These are phyloP conservation scores for Drosophila ohnishii DNA, from an alignment of 1,140 invertebrate genomes.

Conservation along the genomic window DNA sequence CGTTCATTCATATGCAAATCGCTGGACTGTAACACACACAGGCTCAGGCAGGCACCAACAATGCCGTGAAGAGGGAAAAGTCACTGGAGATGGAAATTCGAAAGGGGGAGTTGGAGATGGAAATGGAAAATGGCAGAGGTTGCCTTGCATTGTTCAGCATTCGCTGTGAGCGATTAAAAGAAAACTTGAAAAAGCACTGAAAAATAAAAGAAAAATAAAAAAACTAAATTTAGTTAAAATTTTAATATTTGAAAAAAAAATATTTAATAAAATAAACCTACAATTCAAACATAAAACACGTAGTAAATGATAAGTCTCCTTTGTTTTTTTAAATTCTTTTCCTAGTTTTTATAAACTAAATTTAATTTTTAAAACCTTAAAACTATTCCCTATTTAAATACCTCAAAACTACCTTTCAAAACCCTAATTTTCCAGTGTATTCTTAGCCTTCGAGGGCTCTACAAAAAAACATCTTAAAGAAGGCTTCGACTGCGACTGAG, in stretches of 20 bases:
- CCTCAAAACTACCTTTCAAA: neutral
- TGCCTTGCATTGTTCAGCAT: conserved; percentile 36
- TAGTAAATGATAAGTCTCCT: no score
- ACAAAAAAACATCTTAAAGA: conserved; percentile 55
- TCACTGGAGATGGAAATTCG: conserved; percentile 40
- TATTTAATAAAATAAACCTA: neutral
- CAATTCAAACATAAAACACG: no score
- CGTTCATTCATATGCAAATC: conserved; percentile 80
- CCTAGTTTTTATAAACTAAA: no score
- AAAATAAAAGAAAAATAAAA: neutral
- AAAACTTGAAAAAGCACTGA: conserved; percentile 35
- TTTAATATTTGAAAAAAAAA: neutral
- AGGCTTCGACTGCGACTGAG: conserved; percentile 6
- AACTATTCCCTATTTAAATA: neutral
- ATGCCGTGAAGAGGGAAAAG: conserved; percentile 51
- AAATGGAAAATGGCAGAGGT: conserved; percentile 48
- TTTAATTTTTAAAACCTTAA: neutral
- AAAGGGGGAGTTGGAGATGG: conserved; percentile 22
- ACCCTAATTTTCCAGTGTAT: conserved; percentile 36
- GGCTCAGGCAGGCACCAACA: conserved; percentile 28
- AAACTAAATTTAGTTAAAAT: neutral
- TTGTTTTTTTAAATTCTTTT: neutral
- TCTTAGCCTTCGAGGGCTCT: conserved; percentile 30
- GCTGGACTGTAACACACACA: conserved; percentile 73
- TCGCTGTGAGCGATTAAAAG: conserved; percentile 78